Conservation (phyloP, 2,797 vertebrate genomes). For the Ctenopoma kingsleyae region DNA sequence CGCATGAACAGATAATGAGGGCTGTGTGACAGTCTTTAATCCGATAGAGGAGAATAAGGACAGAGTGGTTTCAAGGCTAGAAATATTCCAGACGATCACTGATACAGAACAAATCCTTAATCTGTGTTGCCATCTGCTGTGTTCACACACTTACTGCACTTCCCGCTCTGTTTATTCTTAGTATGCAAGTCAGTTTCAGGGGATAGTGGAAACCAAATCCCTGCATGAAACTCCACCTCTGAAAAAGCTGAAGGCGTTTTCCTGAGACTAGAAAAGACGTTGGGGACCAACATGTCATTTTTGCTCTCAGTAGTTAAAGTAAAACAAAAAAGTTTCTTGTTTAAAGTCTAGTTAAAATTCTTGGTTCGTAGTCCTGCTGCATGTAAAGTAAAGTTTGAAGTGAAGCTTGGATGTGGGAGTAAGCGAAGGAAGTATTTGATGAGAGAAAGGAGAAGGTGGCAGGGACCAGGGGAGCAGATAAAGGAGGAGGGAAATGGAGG, state of each 20-base stretch:
- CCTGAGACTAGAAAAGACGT: slow-evolving; percentile 43
- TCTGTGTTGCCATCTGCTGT: slow-evolving; percentile 79
- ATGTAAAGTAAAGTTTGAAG: slow-evolving; percentile 60
- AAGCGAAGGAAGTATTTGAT: slow-evolving; percentile 61
- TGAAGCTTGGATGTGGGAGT: slow-evolving; percentile 53
- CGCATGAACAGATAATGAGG: neutral
- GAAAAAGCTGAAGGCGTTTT: slow-evolving; percentile 66
- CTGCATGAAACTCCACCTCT: slow-evolving; percentile 46
- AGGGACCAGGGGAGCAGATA: slow-evolving; percentile 58
- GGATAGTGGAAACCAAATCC: slow-evolving; percentile 53
- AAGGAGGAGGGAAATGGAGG: slow-evolving; percentile 26
- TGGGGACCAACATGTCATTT: slow-evolving; percentile 45
- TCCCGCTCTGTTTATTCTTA: slow-evolving; percentile 59
- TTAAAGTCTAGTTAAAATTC: slow-evolving; percentile 64
- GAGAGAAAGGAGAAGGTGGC: slow-evolving; percentile 54
- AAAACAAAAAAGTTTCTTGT: slow-evolving; percentile 47
- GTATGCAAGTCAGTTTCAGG: slow-evolving; percentile 53
- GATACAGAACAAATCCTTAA: slow-evolving; percentile 67
- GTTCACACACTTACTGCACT: slow-evolving; percentile 61
- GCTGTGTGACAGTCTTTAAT: slow-evolving; percentile 44
- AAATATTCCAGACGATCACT: slow-evolving; percentile 45
- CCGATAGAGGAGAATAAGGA: slow-evolving; percentile 27
- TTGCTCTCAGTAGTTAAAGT: slow-evolving; percentile 37
- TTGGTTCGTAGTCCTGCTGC: slow-evolving; percentile 37
- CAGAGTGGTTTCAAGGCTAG: slow-evolving; percentile 25